phyloP scores from a whole-genome alignment of 2,888 invertebrate species.

The Cheilosia scutellata region DNA sequence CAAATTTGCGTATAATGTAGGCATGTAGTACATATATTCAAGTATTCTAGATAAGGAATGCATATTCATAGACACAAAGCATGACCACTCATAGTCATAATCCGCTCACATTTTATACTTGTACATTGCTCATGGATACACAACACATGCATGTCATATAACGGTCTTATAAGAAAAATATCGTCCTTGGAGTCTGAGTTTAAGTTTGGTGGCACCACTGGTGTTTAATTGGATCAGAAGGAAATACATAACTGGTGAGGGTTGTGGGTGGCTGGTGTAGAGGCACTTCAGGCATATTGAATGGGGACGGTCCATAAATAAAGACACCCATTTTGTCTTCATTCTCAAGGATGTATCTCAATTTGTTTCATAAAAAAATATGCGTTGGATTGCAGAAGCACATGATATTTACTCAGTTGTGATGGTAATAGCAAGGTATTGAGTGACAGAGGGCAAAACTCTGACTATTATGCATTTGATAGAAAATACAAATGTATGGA shows the following conservation, averaged over 20 bases:
- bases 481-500: no score
- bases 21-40: no score
- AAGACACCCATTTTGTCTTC: conserved; percentile 13
- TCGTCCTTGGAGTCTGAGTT: conserved; percentile 36
- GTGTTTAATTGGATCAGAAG: conserved; percentile 52
- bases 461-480: not conserved
- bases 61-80: conserved; percentile 31
- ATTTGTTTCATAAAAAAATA: not conserved
- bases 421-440: conserved; percentile 4
- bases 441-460: not conserved
- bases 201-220: conserved; percentile 52
- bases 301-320: conserved; percentile 15
- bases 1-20: conserved; percentile 1
- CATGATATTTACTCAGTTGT: not conserved
- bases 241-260: conserved; percentile 4
- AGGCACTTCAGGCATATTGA: conserved; percentile 19
- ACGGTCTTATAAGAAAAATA: conserved; percentile 20
- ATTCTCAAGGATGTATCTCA: conserved; percentile 17
- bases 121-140: not conserved
- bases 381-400: not conserved
- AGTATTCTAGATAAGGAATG: conserved; percentile 19
- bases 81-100: conserved; percentile 41
- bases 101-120: conserved; percentile 1
- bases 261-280: not conserved
- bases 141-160: conserved; percentile 14